Percentiles rank a stretch among this genome's conserved stretches.
These are phyloP conservation scores for Hymenochirus boettgeri DNA, from an alignment of 2,113 vertebrate species.

Conservation along the genomic window DNA sequence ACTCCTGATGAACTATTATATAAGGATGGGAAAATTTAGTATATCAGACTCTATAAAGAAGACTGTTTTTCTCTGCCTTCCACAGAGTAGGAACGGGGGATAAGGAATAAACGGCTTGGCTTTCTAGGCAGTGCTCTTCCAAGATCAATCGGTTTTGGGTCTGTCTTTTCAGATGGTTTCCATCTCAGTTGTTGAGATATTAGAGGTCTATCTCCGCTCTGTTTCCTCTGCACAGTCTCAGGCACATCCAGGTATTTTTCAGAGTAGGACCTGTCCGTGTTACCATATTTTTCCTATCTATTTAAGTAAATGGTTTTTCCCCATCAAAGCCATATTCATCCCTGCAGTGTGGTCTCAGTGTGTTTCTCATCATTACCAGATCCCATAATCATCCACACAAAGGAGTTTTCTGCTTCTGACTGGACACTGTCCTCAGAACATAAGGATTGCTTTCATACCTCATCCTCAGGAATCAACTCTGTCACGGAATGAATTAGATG, in stretches of 20 bases:
- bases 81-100: constrained; percentile 82
- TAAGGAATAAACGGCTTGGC: constrained; percentile 72
- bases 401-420: constrained; percentile 34
- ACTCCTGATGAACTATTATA: constrained; percentile 78
- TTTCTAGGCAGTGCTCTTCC: constrained; percentile 62
- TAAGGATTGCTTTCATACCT: constrained; percentile 59
- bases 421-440: constrained; percentile 47
- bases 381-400: constrained; percentile 22
- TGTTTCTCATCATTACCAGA: background rate
- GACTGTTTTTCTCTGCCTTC: constrained; percentile 74
- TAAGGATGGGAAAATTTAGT: constrained; percentile 73
- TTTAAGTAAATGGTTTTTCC: constrained; percentile 68
- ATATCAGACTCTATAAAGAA: constrained; percentile 70
- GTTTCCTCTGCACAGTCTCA: constrained; percentile 91
- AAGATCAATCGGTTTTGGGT: constrained; percentile 62
- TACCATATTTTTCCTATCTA: constrained; percentile 74
- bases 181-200: constrained; percentile 50
- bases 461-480: constrained; percentile 51
- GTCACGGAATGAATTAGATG: constrained; percentile 25
- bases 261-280: constrained; percentile 82
- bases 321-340: constrained; percentile 66
- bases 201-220: constrained; percentile 63
- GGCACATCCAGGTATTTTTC: constrained; percentile 87
- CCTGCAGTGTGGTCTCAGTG: constrained; percentile 42
- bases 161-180: constrained; percentile 58